A percentile compares a stretch with the other conserved stretches of the same genome.
Conservation (phyloP, 1,140 invertebrate species). For the Orius insidiosus region DNA sequence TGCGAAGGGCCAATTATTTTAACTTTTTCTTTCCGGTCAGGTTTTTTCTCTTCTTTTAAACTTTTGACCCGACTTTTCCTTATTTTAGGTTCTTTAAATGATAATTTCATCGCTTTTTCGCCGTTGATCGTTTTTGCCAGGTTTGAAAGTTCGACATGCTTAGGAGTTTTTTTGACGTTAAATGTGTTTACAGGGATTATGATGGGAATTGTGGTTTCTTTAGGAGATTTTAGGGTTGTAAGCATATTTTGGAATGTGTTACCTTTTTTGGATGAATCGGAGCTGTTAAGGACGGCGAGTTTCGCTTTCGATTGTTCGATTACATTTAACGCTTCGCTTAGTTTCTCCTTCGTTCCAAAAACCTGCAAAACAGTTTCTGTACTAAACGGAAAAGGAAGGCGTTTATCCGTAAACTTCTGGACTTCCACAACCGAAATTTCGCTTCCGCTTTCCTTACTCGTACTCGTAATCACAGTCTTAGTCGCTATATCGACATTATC, state of each 20-base stretch:
- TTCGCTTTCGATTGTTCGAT: neutral
- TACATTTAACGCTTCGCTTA: neutral
- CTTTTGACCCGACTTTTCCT: too few species aligned
- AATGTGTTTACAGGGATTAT: too few species aligned
- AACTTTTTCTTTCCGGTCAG: too few species aligned
- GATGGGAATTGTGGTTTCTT: too few species aligned
- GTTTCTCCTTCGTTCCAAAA: neutral
- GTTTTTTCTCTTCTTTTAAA: too few species aligned
- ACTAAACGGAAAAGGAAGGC: slow-evolving; percentile 3
- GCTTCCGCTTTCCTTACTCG: neutral
- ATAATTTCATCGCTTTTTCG: too few species aligned
- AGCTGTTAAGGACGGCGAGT: neutral
- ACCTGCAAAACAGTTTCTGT: slow-evolving; percentile 9
- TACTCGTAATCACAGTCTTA: neutral
- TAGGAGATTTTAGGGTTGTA: too few species aligned
- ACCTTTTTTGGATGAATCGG: neutral
- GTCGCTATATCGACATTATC: neutral
- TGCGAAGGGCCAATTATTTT: too few species aligned
- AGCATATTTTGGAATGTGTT: neutral
- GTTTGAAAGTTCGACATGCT: too few species aligned
- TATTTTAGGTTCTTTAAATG: too few species aligned
- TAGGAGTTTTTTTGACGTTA: too few species aligned
- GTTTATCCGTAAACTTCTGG: slow-evolving; percentile 1
- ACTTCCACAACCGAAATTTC: slow-evolving; percentile 1
- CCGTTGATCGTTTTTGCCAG: too few species aligned